A percentile compares a stretch with the other conserved stretches of the same genome.
These are phyloP conservation scores for Discoglossus pictus DNA, from an alignment of 2,797 vertebrate genomes.

Conservation along the genomic window DNA sequence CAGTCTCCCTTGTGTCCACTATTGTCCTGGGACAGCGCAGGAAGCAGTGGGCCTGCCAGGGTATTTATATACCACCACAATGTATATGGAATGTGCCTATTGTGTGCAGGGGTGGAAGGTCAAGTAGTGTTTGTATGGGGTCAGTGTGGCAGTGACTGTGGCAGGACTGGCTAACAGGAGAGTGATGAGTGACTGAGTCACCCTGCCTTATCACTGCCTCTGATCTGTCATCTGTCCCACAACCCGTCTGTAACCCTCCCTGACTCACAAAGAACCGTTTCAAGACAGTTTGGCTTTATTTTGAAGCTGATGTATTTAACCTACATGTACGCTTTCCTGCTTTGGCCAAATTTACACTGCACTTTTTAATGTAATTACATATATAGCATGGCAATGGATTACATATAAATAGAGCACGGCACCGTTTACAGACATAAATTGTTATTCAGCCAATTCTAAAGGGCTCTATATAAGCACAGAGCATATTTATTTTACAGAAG, in stretches of 20 bases:
- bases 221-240: neutral
- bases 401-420: too few relatives aligned
- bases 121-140: slow-evolving; percentile 13
- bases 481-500: too few relatives aligned
- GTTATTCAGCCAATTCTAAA: too few relatives aligned
- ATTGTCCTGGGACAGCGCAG: slow-evolving; percentile 34
- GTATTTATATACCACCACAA: slow-evolving; percentile 36
- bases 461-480: too few relatives aligned
- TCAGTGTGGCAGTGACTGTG: slow-evolving; percentile 9
- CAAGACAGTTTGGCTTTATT: too few relatives aligned
- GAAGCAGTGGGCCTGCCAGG: slow-evolving; percentile 20
- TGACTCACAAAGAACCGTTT: neutral
- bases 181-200: slow-evolving; percentile 1
- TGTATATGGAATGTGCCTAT: slow-evolving; percentile 40
- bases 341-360: too few relatives aligned
- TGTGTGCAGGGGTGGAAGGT: slow-evolving; percentile 35
- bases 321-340: too few relatives aligned
- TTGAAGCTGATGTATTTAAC: too few relatives aligned
- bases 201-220: neutral
- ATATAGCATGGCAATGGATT: too few relatives aligned
- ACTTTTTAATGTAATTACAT: too few relatives aligned
- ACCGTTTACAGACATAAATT: too few relatives aligned
- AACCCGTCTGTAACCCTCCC: neutral
- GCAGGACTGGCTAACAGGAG: neutral
- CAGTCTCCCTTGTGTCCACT: slow-evolving; percentile 11